These are phyloP conservation scores for Plagodis pulveraria DNA, from an alignment of 2,888 invertebrate genomes.

Conservation along the genomic window DNA sequence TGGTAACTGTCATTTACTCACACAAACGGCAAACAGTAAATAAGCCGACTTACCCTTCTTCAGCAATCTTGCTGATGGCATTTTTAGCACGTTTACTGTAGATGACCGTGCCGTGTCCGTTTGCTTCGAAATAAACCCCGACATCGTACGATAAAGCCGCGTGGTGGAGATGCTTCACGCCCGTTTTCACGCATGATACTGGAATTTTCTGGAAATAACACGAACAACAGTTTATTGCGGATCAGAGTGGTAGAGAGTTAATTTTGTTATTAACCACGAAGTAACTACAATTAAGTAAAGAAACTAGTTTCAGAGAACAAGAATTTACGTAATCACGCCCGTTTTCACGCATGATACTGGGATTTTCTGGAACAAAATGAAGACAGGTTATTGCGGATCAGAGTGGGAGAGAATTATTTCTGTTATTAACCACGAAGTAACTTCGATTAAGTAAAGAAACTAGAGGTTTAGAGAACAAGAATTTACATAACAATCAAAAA, in stretches of 20 bases:
- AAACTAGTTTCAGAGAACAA: no score
- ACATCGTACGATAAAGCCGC: conserved; percentile 96
- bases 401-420: no score
- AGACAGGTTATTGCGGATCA: neutral
- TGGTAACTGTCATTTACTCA: no score
- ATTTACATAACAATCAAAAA: no score
- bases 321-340: no score
- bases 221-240: neutral
- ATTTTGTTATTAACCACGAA: no score
- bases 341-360: conserved; percentile 97
- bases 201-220: conserved; percentile 89
- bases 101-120: conserved; percentile 98
- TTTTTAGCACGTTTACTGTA: conserved; percentile 90
- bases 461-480: no score
- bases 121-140: conserved; percentile 99
- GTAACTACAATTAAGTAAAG: no score
- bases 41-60: conserved; percentile 63
- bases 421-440: no score
- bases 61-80: conserved; percentile 78
- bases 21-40: neutral
- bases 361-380: conserved; percentile 87
- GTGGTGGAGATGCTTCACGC: conserved; percentile 98
- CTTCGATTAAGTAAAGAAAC: no score
- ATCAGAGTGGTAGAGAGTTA: no score
- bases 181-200: conserved; percentile 96